Percentiles rank a stretch among this genome's conserved stretches.
phyloP scores from a whole-genome alignment of 2,797 vertebrate genomes.

The Lagorchestes hirsutus region DNA sequence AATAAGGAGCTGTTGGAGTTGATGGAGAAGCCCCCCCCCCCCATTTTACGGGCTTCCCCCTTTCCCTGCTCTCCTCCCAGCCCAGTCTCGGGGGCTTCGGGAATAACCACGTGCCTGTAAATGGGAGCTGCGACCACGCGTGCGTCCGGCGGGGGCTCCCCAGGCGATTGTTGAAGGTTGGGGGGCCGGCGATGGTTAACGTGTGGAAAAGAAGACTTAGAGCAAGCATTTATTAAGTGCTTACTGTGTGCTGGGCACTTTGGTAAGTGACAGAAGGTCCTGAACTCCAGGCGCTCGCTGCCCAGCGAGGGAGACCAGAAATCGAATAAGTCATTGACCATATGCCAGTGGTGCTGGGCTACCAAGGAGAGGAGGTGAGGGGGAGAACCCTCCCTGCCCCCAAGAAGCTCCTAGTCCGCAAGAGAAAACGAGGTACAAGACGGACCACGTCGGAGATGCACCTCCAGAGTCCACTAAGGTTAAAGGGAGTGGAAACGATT shows the following conservation, averaged over 20 bases:
- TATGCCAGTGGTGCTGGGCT: background rate
- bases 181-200: background rate
- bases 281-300: background rate
- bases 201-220: background rate
- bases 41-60: background rate
- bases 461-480: background rate
- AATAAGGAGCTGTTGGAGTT: background rate
- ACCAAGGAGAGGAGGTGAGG: background rate
- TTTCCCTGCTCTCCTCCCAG: background rate
- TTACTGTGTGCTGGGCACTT: background rate
- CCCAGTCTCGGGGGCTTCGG: background rate
- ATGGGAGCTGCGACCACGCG: background rate
- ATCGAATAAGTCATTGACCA: background rate
- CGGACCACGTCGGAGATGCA: background rate
- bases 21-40: background rate
- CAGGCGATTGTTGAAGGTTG: background rate
- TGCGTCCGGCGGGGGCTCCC: background rate
- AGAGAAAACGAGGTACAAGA: background rate
- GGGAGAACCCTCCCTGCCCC: background rate
- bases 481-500: background rate
- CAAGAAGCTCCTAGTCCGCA: background rate
- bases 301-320: background rate
- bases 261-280: background rate
- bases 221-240: background rate
- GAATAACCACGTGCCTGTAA: background rate